Percentiles rank a stretch among this genome's conserved stretches.
phyloP scores from a whole-genome alignment of 2,113 vertebrate genomes.

The Oncorhynchus kisutch region DNA sequence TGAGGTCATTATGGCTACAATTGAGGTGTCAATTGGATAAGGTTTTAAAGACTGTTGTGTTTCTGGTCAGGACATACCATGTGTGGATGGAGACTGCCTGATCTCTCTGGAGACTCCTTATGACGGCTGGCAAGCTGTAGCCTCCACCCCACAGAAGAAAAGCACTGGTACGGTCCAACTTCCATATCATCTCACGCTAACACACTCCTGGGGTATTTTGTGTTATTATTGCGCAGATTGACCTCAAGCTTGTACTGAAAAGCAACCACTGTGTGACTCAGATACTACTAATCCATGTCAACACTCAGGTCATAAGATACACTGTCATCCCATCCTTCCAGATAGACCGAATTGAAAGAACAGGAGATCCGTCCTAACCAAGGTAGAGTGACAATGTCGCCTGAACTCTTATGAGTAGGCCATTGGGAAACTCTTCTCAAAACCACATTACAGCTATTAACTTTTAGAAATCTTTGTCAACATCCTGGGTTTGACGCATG shows the following conservation, averaged over 20 bases:
- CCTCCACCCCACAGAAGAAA: conserved; percentile 88
- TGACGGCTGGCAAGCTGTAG: conserved; percentile 90
- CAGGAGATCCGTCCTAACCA: conserved; percentile 24
- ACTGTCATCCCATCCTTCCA: neutral
- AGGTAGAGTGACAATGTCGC: conserved; percentile 35
- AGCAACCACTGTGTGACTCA: neutral
- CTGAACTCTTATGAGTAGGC: too few species aligned
- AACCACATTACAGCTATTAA: too few species aligned
- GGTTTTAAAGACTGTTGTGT: neutral
- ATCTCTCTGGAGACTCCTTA: conserved; percentile 61
- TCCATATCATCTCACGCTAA: too few species aligned
- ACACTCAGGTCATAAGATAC: conserved; percentile 49
- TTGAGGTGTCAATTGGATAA: too few species aligned
- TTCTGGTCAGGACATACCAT: conserved; percentile 84
- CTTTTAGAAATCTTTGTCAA: too few species aligned
- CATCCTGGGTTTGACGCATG: too few species aligned
- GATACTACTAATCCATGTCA: conserved; percentile 43
- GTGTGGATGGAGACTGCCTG: conserved; percentile 88
- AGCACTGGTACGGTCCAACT: conserved; percentile 75
- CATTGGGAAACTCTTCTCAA: too few species aligned
- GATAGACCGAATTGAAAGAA: conserved; percentile 26
- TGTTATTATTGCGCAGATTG: conserved; percentile 15
- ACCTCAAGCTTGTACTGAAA: conserved; percentile 42
- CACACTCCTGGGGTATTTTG: too few species aligned
- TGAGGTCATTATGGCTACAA: too few species aligned